Conservation (phyloP, 2,113 vertebrate species). For the Zingel zingel region DNA sequence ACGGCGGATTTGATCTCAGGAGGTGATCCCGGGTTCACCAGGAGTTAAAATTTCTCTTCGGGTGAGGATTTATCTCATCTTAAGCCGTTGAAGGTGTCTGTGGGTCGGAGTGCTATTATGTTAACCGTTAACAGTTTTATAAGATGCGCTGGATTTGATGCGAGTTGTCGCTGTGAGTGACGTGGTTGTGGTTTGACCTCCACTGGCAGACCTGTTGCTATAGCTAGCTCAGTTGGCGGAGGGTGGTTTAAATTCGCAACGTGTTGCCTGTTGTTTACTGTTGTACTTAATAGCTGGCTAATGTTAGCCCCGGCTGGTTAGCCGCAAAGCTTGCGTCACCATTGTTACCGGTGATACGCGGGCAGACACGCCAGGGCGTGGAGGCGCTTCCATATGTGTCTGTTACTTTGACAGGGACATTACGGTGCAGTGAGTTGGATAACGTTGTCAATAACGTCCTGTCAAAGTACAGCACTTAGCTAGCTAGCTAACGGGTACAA, state of each 20-base stretch:
- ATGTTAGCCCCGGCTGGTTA: conserved; percentile 68
- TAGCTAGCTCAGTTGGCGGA: neutral
- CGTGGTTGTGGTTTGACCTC: neutral
- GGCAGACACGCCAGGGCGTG: conserved; percentile 46
- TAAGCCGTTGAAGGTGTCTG: conserved; percentile 38
- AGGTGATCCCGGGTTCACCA: conserved; percentile 65
- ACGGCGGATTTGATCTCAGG: conserved; percentile 74
- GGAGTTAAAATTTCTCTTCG: conserved; percentile 62
- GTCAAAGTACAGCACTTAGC: neutral
- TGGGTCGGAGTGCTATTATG: conserved; percentile 24
- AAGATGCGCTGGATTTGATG: conserved; percentile 28
- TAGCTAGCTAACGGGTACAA: conserved; percentile 19
- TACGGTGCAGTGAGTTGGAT: neutral
- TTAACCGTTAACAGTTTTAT: conserved; percentile 47
- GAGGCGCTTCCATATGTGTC: conserved; percentile 53
- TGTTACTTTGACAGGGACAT: conserved; percentile 7
- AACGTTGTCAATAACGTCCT: neutral
- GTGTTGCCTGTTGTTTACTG: conserved; percentile 55
- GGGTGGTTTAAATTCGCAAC: neutral
- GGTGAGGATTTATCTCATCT: conserved; percentile 74
- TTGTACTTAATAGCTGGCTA: conserved; percentile 47
- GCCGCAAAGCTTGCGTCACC: conserved; percentile 80
- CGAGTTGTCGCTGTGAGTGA: conserved; percentile 36
- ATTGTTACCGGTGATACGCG: conserved; percentile 70
- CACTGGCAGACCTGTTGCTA: conserved; percentile 34